Evolutionary conservation across 2,113 vertebrate species (phyloP).

Genomic region (Oreocharis arfaki): DNA sequence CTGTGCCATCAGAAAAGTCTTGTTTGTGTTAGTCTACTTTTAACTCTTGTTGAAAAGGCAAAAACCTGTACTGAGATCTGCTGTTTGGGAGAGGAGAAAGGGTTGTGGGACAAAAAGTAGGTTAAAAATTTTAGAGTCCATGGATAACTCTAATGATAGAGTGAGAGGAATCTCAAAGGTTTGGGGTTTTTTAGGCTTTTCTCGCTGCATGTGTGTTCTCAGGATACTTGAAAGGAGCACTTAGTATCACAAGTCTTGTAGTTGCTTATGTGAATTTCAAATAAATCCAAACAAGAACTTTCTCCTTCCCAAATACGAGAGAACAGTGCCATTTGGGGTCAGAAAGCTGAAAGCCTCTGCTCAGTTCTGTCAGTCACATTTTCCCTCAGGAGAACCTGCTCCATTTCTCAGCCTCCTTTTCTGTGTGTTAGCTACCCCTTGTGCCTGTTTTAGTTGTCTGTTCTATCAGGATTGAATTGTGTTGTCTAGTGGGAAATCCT

Average conservation of each 20-base stretch:
- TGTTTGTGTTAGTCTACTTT: not conserved
- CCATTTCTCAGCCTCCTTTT: not conserved
- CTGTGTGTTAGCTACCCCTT: not conserved
- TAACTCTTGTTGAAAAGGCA: not conserved
- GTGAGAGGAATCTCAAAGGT: not conserved
- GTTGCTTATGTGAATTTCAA: not conserved
- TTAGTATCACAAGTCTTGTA: not conserved
- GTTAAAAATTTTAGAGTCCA: not conserved
- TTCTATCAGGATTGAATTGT: not conserved
- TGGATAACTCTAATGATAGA: not conserved
- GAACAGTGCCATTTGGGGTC: not conserved
- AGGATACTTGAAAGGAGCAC: not conserved
- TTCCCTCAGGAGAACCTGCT: not conserved
- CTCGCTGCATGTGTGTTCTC: rapidly evolving
- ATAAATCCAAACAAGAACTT: not conserved
- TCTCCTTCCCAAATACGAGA: not conserved
- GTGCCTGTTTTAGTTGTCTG: not conserved
- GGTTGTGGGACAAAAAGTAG: not conserved
- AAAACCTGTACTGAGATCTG: not conserved
- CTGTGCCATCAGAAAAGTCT: not conserved
- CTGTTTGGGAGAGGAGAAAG: not conserved
- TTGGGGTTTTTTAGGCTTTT: not conserved
- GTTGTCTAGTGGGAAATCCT: not conserved
- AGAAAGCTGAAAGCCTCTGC: not conserved
- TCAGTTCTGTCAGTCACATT: not conserved